These are phyloP conservation scores for Drosophila subquinaria DNA, from an alignment of 2,888 invertebrate genomes.

Conservation along the genomic window DNA sequence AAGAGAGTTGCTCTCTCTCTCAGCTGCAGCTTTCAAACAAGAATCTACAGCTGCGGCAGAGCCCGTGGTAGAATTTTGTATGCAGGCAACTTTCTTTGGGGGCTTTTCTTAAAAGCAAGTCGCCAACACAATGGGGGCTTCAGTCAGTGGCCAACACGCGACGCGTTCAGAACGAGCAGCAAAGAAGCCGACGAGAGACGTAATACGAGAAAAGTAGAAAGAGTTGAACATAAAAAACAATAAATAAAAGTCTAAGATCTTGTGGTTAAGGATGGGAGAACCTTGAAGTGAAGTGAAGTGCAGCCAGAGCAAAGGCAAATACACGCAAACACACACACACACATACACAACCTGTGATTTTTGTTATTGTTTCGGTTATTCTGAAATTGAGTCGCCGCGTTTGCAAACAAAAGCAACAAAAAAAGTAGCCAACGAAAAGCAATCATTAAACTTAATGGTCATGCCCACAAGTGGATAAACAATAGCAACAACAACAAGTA, in stretches of 20 bases:
- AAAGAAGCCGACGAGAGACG: conserved; percentile 6
- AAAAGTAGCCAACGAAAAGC: conserved; percentile 30
- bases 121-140: conserved; percentile 42
- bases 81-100: conserved; percentile 75
- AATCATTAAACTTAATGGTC: conserved; percentile 49
- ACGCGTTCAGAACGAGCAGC: conserved; percentile 73
- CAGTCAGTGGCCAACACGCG: conserved; percentile 73
- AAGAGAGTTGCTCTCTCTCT: conserved; percentile 25
- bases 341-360: conserved; percentile 47
- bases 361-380: conserved; percentile 56
- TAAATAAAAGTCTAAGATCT: conserved; percentile 45
- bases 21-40: conserved; percentile 56
- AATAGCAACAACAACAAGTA: conserved; percentile 26
- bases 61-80: conserved; percentile 48
- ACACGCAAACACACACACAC: conserved; percentile 19
- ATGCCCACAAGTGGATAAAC: conserved; percentile 54
- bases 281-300: conserved; percentile 72
- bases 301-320: conserved; percentile 33
- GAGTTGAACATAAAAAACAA: conserved; percentile 24
- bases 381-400: conserved; percentile 24
- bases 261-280: conserved; percentile 62
- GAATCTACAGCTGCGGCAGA: conserved; percentile 53
- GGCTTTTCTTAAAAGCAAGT: conserved; percentile 76
- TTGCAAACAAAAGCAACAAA: conserved; percentile 15
- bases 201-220: conserved; percentile 20